A percentile compares a stretch with the other conserved stretches of the same genome.
Conservation (phyloP, 2,888 invertebrate genomes). For the Acleris cristana region DNA sequence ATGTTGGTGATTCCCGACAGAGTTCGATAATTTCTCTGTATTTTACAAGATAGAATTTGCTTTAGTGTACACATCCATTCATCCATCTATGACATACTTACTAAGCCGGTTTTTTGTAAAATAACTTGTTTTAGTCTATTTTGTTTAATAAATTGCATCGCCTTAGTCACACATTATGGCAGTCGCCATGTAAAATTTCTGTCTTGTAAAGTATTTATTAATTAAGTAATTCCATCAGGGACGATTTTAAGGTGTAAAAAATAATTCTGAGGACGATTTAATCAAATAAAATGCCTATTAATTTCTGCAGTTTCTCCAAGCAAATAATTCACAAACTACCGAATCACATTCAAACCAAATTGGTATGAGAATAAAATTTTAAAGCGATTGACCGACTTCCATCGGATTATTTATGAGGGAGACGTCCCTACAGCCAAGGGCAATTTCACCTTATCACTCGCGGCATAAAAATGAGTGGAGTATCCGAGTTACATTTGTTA, state of each 20-base stretch:
- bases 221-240: no score
- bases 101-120: no score
- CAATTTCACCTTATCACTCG: constrained; percentile 27
- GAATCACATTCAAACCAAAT: background rate
- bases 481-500: constrained; percentile 30
- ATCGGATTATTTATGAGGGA: constrained; percentile 24
- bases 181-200: no score
- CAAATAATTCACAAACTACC: background rate
- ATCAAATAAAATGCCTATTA: background rate
- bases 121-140: no score
- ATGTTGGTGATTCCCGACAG: no score
- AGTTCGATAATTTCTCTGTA: no score
- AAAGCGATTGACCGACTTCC: constrained; percentile 13
- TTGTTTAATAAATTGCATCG: background rate
- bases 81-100: no score
- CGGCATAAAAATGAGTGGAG: constrained; percentile 21
- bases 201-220: no score
- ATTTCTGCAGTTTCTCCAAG: background rate
- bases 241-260: no score
- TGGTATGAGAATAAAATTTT: constrained; percentile 18
- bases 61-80: no score
- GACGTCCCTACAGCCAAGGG: constrained; percentile 19
- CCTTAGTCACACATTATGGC: no score
- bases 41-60: no score
- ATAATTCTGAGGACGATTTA: background rate